These are phyloP conservation scores for Callaeas wilsoni DNA, from an alignment of 2,113 vertebrate species.

Conservation along the genomic window DNA sequence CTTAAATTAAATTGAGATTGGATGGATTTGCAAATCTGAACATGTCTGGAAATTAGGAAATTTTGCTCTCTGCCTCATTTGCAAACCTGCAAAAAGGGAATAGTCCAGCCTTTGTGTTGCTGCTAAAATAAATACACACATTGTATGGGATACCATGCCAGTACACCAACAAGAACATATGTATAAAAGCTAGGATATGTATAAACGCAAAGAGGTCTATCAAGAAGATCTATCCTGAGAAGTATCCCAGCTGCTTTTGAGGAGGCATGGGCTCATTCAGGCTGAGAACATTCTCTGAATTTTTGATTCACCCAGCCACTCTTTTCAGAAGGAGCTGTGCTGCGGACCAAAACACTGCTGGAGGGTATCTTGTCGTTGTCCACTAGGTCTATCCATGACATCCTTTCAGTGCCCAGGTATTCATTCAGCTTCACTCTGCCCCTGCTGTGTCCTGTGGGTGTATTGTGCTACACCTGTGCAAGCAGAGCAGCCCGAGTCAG, in stretches of 20 bases:
- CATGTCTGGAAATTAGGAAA: neutral
- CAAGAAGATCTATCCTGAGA: neutral
- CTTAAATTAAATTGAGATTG: neutral
- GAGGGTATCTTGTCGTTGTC: neutral
- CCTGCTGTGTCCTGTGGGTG: rapidly evolving
- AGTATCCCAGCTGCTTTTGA: neutral
- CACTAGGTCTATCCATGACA: neutral
- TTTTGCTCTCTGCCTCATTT: neutral
- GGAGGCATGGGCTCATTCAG: neutral
- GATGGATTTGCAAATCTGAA: neutral
- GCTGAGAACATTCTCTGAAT: neutral
- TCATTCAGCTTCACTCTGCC: neutral
- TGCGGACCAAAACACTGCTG: neutral
- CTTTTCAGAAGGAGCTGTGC: neutral
- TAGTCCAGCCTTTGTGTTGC: neutral
- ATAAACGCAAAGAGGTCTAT: neutral
- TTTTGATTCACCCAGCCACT: neutral
- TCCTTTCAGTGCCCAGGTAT: neutral
- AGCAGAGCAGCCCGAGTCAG: neutral
- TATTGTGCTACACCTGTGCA: neutral
- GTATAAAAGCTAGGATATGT: neutral
- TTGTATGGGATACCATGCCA: neutral
- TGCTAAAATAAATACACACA: neutral
- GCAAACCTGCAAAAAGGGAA: neutral
- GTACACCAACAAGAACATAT: neutral